A percentile compares a stretch with the other conserved stretches of the same genome.
phyloP scores from a whole-genome alignment of 2,797 vertebrate genomes.

The Oophaga sylvatica region DNA sequence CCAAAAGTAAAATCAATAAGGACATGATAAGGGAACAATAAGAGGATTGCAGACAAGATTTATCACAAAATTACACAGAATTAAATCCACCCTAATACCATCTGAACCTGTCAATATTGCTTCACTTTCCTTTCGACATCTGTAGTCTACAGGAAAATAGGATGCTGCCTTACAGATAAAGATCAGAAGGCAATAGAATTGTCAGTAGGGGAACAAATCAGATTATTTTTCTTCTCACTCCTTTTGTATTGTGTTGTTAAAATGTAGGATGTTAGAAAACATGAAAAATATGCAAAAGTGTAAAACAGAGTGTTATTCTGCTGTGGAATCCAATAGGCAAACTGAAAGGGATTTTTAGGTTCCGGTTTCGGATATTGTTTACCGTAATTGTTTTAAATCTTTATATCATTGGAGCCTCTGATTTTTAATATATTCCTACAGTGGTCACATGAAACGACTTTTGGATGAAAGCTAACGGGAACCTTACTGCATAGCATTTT shows the following conservation, averaged over 20 bases:
- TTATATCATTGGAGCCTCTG: too few species aligned
- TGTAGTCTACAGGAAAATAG: neutral
- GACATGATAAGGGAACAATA: constrained; percentile 78
- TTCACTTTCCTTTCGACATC: constrained; percentile 1
- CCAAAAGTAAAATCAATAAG: constrained; percentile 74
- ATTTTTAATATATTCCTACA: too few species aligned
- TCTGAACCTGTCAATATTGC: constrained; percentile 64
- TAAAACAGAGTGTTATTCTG: neutral
- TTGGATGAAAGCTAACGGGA: too few species aligned
- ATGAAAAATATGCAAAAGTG: too few species aligned
- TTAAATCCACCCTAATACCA: constrained; percentile 77
- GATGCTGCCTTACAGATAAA: constrained; percentile 9
- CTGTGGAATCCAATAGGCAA: too few species aligned
- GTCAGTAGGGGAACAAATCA: neutral
- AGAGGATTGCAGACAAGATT: constrained; percentile 79
- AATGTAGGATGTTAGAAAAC: neutral
- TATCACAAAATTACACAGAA: constrained; percentile 80
- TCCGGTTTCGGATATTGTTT: too few species aligned
- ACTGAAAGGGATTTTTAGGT: too few species aligned
- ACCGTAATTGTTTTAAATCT: too few species aligned
- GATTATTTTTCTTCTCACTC: too few species aligned
- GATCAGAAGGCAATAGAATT: constrained; percentile 6
- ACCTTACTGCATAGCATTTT: too few species aligned
- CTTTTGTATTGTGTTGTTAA: neutral
- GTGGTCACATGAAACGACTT: too few species aligned